Evolutionary conservation across 2,888 invertebrate species (phyloP).

Genomic region (Ornithoptera alexandrae): DNA sequence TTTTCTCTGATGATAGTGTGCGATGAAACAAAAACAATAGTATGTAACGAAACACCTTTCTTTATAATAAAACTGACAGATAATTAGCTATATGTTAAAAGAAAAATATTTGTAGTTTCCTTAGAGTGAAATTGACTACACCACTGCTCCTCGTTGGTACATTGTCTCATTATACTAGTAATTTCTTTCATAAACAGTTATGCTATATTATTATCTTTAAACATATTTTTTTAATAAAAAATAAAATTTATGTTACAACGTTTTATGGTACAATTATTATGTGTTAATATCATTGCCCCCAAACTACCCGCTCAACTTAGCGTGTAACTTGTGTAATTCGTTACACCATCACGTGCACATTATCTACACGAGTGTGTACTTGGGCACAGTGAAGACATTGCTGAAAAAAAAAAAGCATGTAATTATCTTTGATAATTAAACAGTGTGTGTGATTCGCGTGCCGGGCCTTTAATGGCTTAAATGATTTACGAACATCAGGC

Average conservation of each 20-base stretch:
- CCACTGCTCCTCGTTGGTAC: too few relatives aligned
- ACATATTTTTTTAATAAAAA: background rate
- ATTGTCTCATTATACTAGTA: too few relatives aligned
- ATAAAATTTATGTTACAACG: background rate
- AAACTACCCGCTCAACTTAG: slow-evolving; percentile 15
- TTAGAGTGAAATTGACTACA: too few relatives aligned
- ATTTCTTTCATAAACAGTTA: too few relatives aligned
- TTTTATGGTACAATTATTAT: slow-evolving; percentile 32
- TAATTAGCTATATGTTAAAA: too few relatives aligned
- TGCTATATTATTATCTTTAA: too few relatives aligned
- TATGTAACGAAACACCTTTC: too few relatives aligned
- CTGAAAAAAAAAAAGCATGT: slow-evolving; percentile 15
- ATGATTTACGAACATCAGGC: slow-evolving; percentile 16
- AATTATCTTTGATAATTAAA: slow-evolving; percentile 29
- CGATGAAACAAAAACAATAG: too few relatives aligned
- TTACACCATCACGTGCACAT: slow-evolving; percentile 34
- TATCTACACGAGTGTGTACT: slow-evolving; percentile 35
- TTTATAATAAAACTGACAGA: too few relatives aligned
- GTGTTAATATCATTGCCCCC: slow-evolving; percentile 12
- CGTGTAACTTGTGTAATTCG: slow-evolving; percentile 26
- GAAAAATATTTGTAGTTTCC: too few relatives aligned
- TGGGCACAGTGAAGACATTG: slow-evolving; percentile 15
- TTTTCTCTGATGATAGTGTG: too few relatives aligned
- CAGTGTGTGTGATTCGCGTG: slow-evolving; percentile 22
- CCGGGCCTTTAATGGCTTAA: slow-evolving; percentile 12